Base-by-base conservation (phyloP, 2,888 invertebrate species). In the Deilephila elpenor region DNA sequence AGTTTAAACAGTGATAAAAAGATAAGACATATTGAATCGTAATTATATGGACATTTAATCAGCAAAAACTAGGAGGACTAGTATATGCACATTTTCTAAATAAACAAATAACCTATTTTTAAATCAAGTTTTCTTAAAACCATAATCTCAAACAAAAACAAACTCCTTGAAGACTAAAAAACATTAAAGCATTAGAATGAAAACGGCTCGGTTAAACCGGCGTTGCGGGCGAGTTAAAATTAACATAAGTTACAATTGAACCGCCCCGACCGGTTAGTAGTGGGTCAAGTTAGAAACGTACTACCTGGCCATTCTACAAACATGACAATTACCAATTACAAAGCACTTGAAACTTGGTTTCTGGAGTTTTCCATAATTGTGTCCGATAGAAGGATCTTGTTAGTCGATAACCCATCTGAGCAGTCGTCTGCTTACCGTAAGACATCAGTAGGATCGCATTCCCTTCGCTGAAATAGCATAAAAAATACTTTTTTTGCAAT, bases 261-360 rank as follows among this genome's bases (percentile, higher is more conserved):
- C 71, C 74, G 67, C 17, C 5, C 51, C 44, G 17, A 67, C 67
- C 51, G 67, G 67, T 67, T 51, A 76, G 70, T 81, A 88, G 84
- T 91, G 81, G 90, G 91, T 91, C 90, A 88, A 87, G 82, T 83
- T 88, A 89, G 90, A 91, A 91, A 92, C 88, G 85, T 80, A 86
- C 79, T 87, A 84, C 86, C 87, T 87, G 88, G 88, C 84, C 84
- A 80, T 86, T 89, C 86, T 81, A 79, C 84, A 83, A 86, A 88
- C 87, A 86, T 84, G 82, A 89, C 89, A 89, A 91, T 91, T 91
- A 91, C 90, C 87, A 88, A 90, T 91, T 89, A 91, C 89, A 88
- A 90, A 67, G 44, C 67, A 44, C 44, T 20, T 25, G 44, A 67
- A 51, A 25, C 44, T 67, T 20, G 44, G 19, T 19, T 17, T 56